Evolutionary conservation across 1,140 invertebrate species (phyloP).

Genomic region (Tetramorium alpestre): DNA sequence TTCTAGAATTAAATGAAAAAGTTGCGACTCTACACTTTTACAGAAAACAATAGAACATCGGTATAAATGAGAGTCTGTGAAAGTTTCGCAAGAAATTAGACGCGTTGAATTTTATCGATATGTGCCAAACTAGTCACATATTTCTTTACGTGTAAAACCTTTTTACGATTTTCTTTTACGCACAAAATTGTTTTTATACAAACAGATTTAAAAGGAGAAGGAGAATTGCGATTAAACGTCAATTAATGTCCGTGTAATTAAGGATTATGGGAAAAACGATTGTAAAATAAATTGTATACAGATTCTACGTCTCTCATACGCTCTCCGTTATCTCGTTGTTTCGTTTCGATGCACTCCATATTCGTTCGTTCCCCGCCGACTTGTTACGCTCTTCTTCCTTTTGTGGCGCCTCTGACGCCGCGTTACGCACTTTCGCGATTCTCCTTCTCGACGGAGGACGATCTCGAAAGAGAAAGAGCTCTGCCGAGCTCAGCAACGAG

Average conservation of each 20-base stretch:
- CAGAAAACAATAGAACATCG: background rate
- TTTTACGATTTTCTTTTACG: background rate
- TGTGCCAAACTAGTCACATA: background rate
- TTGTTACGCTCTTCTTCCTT: conserved; percentile 50
- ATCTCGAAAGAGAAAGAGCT: conserved; percentile 59
- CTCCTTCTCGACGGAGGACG: conserved; percentile 23
- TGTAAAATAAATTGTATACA: conserved; percentile 6
- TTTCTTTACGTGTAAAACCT: background rate
- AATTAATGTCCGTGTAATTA: background rate
- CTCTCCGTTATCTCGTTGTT: background rate
- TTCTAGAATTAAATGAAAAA: background rate
- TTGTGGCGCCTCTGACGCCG: conserved; percentile 36
- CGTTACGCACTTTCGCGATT: conserved; percentile 53
- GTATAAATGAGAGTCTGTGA: background rate
- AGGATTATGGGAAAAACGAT: background rate
- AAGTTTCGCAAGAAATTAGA: background rate
- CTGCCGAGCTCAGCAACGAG: background rate
- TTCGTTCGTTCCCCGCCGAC: conserved; percentile 32
- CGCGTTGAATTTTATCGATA: background rate
- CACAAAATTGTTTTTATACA: background rate
- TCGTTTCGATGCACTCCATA: conserved; percentile 48
- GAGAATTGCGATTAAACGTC: background rate
- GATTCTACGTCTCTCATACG: background rate
- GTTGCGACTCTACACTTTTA: background rate
- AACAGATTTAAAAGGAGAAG: background rate